Percentiles rank a stretch among this genome's conserved stretches.
Evolutionary conservation across 2,113 vertebrate genomes (phyloP).

Genomic region (Phalacrocorax aristotelis): DNA sequence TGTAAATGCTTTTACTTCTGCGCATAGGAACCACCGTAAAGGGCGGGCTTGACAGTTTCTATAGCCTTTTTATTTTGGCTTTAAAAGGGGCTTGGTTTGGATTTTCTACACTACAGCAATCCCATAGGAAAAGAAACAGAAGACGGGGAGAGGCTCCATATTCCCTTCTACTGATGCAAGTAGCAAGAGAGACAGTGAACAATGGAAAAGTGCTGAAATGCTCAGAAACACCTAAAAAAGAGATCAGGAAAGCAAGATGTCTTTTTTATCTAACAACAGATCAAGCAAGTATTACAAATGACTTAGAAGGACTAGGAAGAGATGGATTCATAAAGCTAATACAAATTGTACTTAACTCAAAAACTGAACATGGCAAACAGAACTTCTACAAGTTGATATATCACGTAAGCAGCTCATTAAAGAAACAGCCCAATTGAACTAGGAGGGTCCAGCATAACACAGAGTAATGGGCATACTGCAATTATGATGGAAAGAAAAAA

Average conservation of each 20-base stretch:
- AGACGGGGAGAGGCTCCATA: neutral
- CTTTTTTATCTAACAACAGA: neutral
- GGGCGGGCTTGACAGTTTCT: neutral
- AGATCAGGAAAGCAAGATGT: neutral
- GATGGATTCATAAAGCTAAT: neutral
- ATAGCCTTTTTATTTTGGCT: neutral
- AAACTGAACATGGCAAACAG: neutral
- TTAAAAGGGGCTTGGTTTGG: neutral
- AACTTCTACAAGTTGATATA: neutral
- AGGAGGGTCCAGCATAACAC: neutral
- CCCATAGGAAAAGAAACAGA: neutral
- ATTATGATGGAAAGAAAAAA: neutral
- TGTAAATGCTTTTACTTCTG: neutral
- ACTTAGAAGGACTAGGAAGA: neutral
- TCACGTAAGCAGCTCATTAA: neutral
- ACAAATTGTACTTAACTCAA: neutral
- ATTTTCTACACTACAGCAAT: neutral
- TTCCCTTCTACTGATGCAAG: neutral
- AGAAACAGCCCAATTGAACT: neutral
- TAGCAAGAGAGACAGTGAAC: neutral
- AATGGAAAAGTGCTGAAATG: neutral
- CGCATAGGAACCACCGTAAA: neutral
- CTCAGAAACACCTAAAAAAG: neutral
- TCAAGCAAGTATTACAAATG: neutral
- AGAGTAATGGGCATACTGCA: neutral